Base-by-base conservation (phyloP, 2,797 vertebrate genomes). In the Knipowitschia caucasica region DNA sequence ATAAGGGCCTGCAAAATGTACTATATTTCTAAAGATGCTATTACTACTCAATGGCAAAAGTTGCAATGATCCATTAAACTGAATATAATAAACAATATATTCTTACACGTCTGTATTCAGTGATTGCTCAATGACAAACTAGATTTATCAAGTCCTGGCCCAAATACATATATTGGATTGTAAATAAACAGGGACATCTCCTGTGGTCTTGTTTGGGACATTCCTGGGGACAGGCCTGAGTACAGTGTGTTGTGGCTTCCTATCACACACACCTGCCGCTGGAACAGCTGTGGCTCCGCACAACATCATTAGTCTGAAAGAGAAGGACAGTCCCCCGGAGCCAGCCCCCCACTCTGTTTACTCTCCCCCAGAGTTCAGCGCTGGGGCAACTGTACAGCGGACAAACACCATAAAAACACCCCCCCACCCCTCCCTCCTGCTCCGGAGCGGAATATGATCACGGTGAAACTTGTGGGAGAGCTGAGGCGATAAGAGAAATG, bases 251-350 rank as follows among this genome's bases (percentile, higher is more conserved):
- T 59, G 73, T 44, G 71, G 75, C 75, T 78, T 29, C 76, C 69
- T 62, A 81, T 83, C 72, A 78, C 88, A 85, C 85, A 85, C 85
- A 91, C 91, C 89, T 93, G 88, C 83, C 84, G 73, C 67, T 55
- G 78, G 83, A 86, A 81, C 83, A 84, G 89, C 86, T 90, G 86
- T 86, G 80, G 81, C 69, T 74, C 77, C 59, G 58, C 85, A 88
- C 82, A 87, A 89, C 86, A 89, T 88, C 83, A 86, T 89, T 89
- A 89, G 76, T 75, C 80, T 77, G 85, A 88, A 82, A 81, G 82
- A 86, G 81, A 85, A 82, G 79, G 80, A 86, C 72, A 77, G 69
- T 80, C 71, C 80, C 80, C 71, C 75, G 4, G 51, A 46, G 64
- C 45, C 45, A 1, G 36, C 67, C 67, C 65, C 56, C 54, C 21